Percentiles rank a stretch among this genome's conserved stretches.
Conservation (phyloP, 2,888 invertebrate genomes). For the Drosophila stalkeri region DNA sequence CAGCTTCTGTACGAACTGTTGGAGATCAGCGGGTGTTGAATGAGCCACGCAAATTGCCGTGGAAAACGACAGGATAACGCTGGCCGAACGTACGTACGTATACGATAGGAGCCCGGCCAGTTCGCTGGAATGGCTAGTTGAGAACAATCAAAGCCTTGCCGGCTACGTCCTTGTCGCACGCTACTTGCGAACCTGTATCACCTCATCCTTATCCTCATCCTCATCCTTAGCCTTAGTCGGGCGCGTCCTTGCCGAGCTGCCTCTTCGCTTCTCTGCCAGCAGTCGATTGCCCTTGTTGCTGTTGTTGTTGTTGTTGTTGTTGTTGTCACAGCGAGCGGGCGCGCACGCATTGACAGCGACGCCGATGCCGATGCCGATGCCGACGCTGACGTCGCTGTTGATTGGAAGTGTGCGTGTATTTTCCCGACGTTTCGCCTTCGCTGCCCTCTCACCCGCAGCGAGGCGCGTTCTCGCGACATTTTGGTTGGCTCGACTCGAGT, state of each 20-base stretch:
- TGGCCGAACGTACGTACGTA: conserved; percentile 3
- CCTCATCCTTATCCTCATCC: conserved; percentile 6
- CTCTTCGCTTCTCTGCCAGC: conserved; percentile 6
- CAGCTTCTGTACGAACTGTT: conserved; percentile 57
- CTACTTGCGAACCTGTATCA: conserved; percentile 60
- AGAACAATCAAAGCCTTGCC: conserved; percentile 36
- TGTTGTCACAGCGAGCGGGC: conserved; percentile 68
- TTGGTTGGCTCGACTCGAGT: conserved; percentile 64
- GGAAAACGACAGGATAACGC: conserved; percentile 62
- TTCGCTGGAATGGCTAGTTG: conserved; percentile 49
- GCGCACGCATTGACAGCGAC: conserved; percentile 54
- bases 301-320: conserved; percentile 7
- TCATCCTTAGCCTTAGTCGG: neutral
- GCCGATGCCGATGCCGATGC: conserved; percentile 9
- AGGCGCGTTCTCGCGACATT: conserved; percentile 77
- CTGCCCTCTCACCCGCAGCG: conserved; percentile 42
- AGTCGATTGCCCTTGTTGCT: neutral
- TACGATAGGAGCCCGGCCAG: conserved; percentile 40
- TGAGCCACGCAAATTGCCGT: conserved; percentile 55
- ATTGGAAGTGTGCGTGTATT: conserved; percentile 67
- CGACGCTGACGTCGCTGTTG: conserved; percentile 38
- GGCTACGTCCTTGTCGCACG: conserved; percentile 69
- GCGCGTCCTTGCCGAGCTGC: conserved; percentile 45
- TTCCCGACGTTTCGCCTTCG: conserved; percentile 41
- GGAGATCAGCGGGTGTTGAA: conserved; percentile 67